Conservation (phyloP, 2,113 vertebrate species). For the Cololabis saira region DNA sequence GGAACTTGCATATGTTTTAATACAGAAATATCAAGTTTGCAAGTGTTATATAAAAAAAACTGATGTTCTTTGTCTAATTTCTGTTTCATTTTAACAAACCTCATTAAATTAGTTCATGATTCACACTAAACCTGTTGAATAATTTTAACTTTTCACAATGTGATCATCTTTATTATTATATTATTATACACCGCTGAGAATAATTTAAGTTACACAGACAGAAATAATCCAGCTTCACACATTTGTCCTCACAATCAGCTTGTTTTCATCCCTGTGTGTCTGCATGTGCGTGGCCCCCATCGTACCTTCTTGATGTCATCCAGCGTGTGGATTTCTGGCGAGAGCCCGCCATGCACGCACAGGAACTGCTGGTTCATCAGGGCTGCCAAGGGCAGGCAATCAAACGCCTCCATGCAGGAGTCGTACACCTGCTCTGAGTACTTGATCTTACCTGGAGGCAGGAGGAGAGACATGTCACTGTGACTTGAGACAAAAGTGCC, state of each 20-base stretch:
- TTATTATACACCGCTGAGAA: too few relatives aligned
- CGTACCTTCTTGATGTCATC: conserved; percentile 86
- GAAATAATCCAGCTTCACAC: not conserved
- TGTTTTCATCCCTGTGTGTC: not conserved
- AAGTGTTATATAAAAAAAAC: too few relatives aligned
- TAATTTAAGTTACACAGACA: too few relatives aligned
- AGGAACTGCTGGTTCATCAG: conserved; percentile 88
- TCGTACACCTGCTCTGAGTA: conserved; percentile 88
- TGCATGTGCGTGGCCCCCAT: conserved; percentile 1
- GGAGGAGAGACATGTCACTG: conserved; percentile 36
- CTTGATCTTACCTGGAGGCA: conserved; percentile 85
- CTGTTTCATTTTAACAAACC: not conserved
- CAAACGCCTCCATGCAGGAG: conserved; percentile 86
- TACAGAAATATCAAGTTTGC: too few relatives aligned
- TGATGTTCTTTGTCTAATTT: too few relatives aligned
- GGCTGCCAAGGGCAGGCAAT: conserved; percentile 84
- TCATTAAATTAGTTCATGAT: not conserved
- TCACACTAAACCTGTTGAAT: not conserved
- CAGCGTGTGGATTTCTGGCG: conserved; percentile 86
- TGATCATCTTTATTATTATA: too few relatives aligned
- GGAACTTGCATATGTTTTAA: too few relatives aligned
- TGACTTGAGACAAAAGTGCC: conserved; percentile 17
- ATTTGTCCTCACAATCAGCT: not conserved
- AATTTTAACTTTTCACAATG: not conserved
- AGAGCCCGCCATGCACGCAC: conserved; percentile 85